phyloP scores from a whole-genome alignment of 2,113 vertebrate genomes.

The Gasterosteus aculeatus region DNA sequence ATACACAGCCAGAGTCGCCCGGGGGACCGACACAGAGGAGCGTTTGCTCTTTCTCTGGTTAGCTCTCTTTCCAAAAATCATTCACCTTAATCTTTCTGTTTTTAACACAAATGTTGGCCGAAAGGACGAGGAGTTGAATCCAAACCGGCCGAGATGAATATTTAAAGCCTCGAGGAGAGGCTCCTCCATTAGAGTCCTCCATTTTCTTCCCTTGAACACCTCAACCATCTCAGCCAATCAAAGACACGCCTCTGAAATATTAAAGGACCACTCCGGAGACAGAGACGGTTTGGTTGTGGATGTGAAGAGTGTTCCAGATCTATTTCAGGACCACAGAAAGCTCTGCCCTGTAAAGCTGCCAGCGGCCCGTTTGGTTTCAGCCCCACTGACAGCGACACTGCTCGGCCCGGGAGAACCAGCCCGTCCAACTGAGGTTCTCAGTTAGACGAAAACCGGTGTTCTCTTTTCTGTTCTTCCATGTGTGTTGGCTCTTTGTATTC shows the following conservation, averaged over 20 bases:
- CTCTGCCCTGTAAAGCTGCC: constrained; percentile 10
- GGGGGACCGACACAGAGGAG: constrained; percentile 11
- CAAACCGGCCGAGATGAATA: constrained; percentile 66
- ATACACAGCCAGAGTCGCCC: constrained; percentile 52
- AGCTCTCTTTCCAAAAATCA: constrained; percentile 5
- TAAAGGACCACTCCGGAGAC: constrained; percentile 54
- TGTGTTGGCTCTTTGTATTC: background rate
- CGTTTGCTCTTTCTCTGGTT: constrained; percentile 13
- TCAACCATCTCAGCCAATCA: constrained; percentile 61
- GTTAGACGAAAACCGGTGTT: background rate
- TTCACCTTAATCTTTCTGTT: constrained; percentile 7
- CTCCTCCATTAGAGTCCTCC: constrained; percentile 57
- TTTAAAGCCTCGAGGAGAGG: constrained; percentile 58
- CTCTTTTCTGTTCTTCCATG: background rate
- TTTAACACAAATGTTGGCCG: background rate
- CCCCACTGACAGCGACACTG: constrained; percentile 63
- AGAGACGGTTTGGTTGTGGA: constrained; percentile 20
- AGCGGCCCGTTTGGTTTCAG: constrained; percentile 34
- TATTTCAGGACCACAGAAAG: constrained; percentile 69
- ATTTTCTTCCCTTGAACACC: constrained; percentile 50
- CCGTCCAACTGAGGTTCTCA: background rate
- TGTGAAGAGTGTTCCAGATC: constrained; percentile 37
- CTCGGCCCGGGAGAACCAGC: constrained; percentile 36
- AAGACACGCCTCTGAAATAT: constrained; percentile 65
- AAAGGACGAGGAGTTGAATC: constrained; percentile 35